Conservation (phyloP, 1,140 invertebrate species). For the Littorina saxatilis region DNA sequence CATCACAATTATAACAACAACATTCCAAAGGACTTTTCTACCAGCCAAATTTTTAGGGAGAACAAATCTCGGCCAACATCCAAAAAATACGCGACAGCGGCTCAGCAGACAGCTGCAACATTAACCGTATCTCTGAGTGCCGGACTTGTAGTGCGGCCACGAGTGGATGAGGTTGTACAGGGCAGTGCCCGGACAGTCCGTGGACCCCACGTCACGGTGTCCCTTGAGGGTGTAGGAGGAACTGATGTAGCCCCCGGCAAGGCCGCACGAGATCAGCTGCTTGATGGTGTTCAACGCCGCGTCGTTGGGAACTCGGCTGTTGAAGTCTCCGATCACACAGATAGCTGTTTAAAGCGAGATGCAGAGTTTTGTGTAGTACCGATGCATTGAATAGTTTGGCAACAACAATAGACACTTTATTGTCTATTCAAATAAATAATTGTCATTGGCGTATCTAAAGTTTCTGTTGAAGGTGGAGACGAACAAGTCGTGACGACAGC, state of each 20-base stretch:
- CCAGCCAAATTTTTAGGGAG: too few species aligned
- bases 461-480: too few species aligned
- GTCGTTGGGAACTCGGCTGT: constrained; percentile 48
- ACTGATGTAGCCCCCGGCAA: constrained; percentile 51
- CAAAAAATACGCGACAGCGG: too few species aligned
- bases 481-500: too few species aligned
- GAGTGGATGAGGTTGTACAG: constrained; percentile 78
- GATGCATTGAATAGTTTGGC: too few species aligned
- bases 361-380: too few species aligned
- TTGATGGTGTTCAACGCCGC: constrained; percentile 54
- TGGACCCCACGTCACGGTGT: constrained; percentile 60
- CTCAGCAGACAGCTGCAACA: too few species aligned
- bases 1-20: too few species aligned
- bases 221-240: constrained; percentile 59
- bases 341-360: constrained; percentile 41
- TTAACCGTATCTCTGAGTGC: too few species aligned
- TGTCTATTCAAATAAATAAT: neutral
- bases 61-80: too few species aligned
- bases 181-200: constrained; percentile 57
- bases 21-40: too few species aligned
- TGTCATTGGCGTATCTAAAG: too few species aligned
- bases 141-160: constrained; percentile 54
- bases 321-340: constrained; percentile 80
- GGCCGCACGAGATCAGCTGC: constrained; percentile 58
- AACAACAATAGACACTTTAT: neutral